Percentiles rank a stretch among this genome's conserved stretches.
Conservation (phyloP, 2,797 vertebrate genomes). For the Coluber constrictor region DNA sequence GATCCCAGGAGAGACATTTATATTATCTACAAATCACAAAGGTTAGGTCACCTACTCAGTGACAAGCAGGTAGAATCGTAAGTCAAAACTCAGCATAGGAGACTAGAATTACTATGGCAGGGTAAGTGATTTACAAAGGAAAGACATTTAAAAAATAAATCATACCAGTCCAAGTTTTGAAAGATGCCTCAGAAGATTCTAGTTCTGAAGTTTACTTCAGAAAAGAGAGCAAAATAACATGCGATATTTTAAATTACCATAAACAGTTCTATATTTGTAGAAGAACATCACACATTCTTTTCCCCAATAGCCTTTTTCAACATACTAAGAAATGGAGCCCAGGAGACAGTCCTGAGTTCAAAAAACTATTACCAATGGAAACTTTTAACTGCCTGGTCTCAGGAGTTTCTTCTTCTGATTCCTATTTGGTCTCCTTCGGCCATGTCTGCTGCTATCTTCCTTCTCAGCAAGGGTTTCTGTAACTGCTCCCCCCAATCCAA, state of each 20-base stretch:
- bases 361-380: not conserved
- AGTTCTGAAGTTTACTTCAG: slow-evolving; percentile 1
- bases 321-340: not conserved
- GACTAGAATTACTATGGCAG: not conserved
- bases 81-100: slow-evolving; percentile 36
- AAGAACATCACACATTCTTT: not conserved
- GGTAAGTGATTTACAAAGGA: slow-evolving; percentile 25
- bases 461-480: not conserved
- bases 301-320: not conserved
- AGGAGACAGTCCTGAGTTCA: not conserved
- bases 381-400: not conserved
- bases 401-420: not conserved
- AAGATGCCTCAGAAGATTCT: not conserved
- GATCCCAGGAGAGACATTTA: slow-evolving; percentile 38
- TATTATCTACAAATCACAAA: slow-evolving; percentile 42
- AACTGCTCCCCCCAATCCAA: not conserved
- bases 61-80: slow-evolving; percentile 25
- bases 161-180: not conserved
- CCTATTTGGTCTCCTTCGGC: not conserved
- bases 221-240: not conserved
- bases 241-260: not conserved
- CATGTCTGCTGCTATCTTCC: not conserved
- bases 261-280: not conserved
- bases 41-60: slow-evolving; percentile 39
- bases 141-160: slow-evolving; percentile 13